These are phyloP conservation scores for Ectropis crepuscularia DNA, from an alignment of 2,888 invertebrate species.

Conservation along the genomic window DNA sequence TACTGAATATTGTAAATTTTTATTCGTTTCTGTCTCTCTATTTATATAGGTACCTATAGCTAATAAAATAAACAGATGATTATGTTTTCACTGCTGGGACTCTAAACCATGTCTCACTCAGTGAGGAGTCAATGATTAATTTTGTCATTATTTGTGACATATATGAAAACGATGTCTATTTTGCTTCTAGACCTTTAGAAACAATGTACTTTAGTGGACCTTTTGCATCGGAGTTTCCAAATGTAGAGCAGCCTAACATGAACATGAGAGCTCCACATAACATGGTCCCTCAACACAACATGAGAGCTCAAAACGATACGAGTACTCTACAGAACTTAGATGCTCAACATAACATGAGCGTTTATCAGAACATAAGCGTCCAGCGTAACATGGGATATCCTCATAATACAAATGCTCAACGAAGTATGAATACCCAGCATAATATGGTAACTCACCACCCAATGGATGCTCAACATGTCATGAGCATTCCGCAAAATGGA, in stretches of 20 bases:
- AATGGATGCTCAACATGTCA: constrained; percentile 14
- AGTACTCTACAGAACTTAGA: neutral
- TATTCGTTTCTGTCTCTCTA: no score
- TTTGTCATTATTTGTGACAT: no score
- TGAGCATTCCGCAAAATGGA: constrained; percentile 7
- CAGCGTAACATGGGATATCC: constrained; percentile 1
- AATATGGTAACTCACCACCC: constrained; percentile 15
- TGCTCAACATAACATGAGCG: constrained; percentile 1
- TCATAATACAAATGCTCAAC: constrained; percentile 12
- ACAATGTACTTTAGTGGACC: constrained; percentile 52
- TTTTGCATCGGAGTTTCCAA: constrained; percentile 51
- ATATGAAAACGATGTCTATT: neutral
- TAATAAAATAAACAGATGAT: no score
- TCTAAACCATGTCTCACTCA: no score
- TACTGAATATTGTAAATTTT: no score
- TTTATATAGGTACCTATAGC: no score
- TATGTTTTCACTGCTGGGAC: no score
- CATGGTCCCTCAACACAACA: neutral
- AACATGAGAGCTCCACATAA: constrained; percentile 4
- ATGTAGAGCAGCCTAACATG: constrained; percentile 40
- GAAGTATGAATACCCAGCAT: constrained; percentile 13
- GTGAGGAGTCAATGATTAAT: no score
- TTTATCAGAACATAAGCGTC: neutral
- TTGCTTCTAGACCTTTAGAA: constrained; percentile 45
- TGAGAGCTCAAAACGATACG: constrained; percentile 2